These are phyloP conservation scores for Microctenopoma steveboyesi DNA, from an alignment of 2,797 vertebrate species.

Conservation along the genomic window DNA sequence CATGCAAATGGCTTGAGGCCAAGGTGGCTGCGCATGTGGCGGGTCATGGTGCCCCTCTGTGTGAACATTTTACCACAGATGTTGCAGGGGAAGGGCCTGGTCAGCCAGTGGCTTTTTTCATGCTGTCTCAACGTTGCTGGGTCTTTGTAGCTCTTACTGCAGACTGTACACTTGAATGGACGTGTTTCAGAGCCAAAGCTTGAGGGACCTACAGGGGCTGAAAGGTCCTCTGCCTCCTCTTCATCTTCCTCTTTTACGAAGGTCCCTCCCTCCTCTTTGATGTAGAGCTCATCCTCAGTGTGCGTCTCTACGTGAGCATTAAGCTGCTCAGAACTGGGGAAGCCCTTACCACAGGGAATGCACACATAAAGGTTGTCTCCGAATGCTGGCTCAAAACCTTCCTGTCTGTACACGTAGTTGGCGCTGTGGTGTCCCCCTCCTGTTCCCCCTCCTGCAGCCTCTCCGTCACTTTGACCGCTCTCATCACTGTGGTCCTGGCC, in stretches of 20 bases:
- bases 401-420: constrained; percentile 94
- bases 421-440: constrained; percentile 77
- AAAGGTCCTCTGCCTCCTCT: constrained; percentile 90
- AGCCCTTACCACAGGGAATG: constrained; percentile 98
- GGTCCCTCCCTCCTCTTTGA: constrained; percentile 91
- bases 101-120: constrained; percentile 99
- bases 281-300: constrained; percentile 94
- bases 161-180: constrained; percentile 95
- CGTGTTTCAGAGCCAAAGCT: constrained; percentile 85
- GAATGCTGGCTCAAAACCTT: constrained; percentile 93
- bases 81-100: constrained; percentile 97
- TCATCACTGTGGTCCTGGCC: constrained; percentile 93
- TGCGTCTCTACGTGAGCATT: constrained; percentile 97
- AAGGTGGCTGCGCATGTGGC: constrained; percentile 99
- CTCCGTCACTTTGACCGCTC: constrained; percentile 90
- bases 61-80: constrained; percentile 99
- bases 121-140: constrained; percentile 96
- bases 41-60: constrained; percentile 98
- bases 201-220: constrained; percentile 83
- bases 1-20: constrained; percentile 99
- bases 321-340: constrained; percentile 97
- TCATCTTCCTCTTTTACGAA: constrained; percentile 88
- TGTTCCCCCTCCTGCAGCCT: constrained; percentile 78
- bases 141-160: constrained; percentile 99
- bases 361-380: constrained; percentile 99